These are phyloP conservation scores for Leptatherina wallacei DNA, from an alignment of 2,797 vertebrate genomes.

Conservation along the genomic window DNA sequence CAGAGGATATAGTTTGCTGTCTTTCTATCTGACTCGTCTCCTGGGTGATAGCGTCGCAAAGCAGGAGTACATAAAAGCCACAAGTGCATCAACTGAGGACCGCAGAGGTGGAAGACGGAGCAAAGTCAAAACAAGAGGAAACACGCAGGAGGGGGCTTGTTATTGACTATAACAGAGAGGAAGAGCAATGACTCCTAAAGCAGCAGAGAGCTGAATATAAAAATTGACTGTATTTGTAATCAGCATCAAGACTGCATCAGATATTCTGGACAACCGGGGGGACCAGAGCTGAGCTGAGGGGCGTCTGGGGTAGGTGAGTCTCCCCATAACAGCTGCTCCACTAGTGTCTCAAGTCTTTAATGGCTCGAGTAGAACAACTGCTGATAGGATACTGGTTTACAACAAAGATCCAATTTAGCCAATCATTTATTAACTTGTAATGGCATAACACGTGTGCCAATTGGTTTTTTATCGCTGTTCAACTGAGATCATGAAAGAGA, in stretches of 20 bases:
- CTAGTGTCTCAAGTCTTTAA: not conserved
- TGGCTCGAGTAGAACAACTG: not conserved
- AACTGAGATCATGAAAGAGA: not conserved
- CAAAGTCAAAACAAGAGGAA: slow-evolving; percentile 42
- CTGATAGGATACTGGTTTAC: slow-evolving; percentile 5
- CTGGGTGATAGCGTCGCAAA: slow-evolving; percentile 48
- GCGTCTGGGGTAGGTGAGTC: slow-evolving; percentile 59
- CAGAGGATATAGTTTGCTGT: slow-evolving; percentile 8
- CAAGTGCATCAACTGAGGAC: slow-evolving; percentile 53
- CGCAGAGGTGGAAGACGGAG: not conserved
- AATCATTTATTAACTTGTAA: slow-evolving; percentile 41
- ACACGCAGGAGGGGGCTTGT: slow-evolving; percentile 4
- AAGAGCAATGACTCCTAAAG: not conserved
- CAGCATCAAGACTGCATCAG: not conserved
- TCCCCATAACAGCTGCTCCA: slow-evolving; percentile 12
- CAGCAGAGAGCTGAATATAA: not conserved
- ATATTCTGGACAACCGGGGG: slow-evolving; percentile 3
- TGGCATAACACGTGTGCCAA: not conserved
- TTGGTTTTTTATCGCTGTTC: not conserved
- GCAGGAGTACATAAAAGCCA: slow-evolving; percentile 58
- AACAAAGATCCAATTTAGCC: not conserved
- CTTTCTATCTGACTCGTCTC: slow-evolving; percentile 39
- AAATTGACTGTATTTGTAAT: not conserved
- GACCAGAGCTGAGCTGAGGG: not conserved
- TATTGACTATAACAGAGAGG: not conserved